A percentile compares a stretch with the other conserved stretches of the same genome.
These are phyloP conservation scores for Rambutsinella grinnellia DNA, from an alignment of 2,888 invertebrate species.

Conservation along the genomic window DNA sequence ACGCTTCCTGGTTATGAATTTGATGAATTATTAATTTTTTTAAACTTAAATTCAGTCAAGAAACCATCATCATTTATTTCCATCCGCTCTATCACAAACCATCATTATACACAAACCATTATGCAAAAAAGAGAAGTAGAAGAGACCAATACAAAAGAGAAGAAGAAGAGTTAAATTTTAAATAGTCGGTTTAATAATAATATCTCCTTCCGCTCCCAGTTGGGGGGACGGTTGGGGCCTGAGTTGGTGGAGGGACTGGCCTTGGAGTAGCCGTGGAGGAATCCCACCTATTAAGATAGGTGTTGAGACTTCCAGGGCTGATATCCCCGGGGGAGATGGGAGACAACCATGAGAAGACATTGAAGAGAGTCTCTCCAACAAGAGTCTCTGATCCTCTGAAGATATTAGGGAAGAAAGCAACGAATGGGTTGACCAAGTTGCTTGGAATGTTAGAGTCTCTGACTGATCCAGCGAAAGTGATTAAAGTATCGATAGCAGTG, in stretches of 20 bases:
- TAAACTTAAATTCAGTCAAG: too few species aligned
- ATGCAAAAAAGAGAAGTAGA: too few species aligned
- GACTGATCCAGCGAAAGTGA: constrained; percentile 60
- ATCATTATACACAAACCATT: too few species aligned
- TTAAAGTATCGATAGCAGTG: constrained; percentile 62
- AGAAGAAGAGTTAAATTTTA: neutral
- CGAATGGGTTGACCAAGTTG: constrained; percentile 48
- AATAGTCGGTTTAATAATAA: neutral
- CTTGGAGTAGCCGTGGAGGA: constrained; percentile 7
- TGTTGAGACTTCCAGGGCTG: constrained; percentile 25
- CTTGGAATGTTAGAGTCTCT: constrained; percentile 29
- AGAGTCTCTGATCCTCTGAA: constrained; percentile 59
- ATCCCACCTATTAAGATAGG: constrained; percentile 38
- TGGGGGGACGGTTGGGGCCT: too few species aligned
- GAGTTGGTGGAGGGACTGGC: constrained; percentile 9
- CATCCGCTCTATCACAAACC: too few species aligned
- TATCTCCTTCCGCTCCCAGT: neutral
- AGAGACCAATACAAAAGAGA: neutral
- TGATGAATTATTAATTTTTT: too few species aligned
- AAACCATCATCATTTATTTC: too few species aligned
- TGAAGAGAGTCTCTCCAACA: constrained; percentile 40
- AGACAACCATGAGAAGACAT: constrained; percentile 49
- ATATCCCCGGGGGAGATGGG: constrained; percentile 44
- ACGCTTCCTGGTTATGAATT: too few species aligned
- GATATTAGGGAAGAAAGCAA: constrained; percentile 62